These are phyloP conservation scores for Gallinago nigripennis DNA, from an alignment of 2,797 vertebrate genomes.

Conservation along the genomic window DNA sequence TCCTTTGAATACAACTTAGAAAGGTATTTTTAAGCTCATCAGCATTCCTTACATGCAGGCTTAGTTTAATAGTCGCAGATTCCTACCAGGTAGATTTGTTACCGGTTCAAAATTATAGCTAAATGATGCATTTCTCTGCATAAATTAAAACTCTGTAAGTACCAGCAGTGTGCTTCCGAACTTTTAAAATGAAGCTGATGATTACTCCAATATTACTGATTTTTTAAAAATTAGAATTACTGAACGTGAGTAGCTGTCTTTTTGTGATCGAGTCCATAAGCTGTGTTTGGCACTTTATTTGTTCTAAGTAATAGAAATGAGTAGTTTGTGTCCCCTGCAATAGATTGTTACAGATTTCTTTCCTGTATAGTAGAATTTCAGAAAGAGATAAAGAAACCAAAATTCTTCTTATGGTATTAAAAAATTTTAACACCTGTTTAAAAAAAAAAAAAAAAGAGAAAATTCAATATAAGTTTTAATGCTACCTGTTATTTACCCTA, in stretches of 20 bases:
- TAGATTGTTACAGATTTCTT: background rate
- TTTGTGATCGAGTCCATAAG: background rate
- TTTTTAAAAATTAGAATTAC: background rate
- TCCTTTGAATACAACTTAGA: constrained; percentile 68
- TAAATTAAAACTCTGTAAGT: background rate
- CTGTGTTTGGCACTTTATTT: background rate
- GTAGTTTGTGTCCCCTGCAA: background rate
- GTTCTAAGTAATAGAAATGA: background rate
- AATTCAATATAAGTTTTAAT: background rate
- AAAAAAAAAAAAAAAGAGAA: background rate
- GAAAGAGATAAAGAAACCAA: background rate
- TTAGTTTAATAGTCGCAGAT: background rate
- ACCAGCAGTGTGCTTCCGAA: background rate
- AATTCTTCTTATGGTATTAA: background rate
- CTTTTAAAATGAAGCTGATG: background rate
- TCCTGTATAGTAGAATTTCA: background rate
- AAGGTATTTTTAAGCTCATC: background rate
- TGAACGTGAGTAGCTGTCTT: background rate
- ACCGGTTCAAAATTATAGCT: background rate
- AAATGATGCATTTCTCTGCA: accelerated
- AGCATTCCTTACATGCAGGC: background rate
- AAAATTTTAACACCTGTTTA: background rate
- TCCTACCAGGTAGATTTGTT: background rate
- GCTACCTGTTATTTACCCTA: background rate
- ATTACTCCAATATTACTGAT: background rate